These are phyloP conservation scores for Austrolebias charrua DNA, from an alignment of 2,797 vertebrate species.

Conservation along the genomic window DNA sequence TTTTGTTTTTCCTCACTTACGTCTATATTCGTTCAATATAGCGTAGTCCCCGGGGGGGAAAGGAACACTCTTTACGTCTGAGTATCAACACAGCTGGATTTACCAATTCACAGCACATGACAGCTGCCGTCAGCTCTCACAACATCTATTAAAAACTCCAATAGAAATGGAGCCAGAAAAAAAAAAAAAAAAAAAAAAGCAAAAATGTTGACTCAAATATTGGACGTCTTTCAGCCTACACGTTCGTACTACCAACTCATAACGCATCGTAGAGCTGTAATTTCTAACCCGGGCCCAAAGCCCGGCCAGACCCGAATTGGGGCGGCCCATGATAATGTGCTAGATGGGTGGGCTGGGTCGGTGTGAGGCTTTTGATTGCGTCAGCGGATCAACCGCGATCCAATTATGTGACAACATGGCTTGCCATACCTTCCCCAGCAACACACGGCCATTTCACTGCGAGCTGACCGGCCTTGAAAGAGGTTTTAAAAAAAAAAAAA, in stretches of 20 bases:
- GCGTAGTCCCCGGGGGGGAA: not conserved
- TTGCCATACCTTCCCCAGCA: too few species aligned
- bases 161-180: not conserved
- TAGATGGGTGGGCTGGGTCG: too few species aligned
- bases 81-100: slow-evolving; percentile 6
- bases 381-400: too few species aligned
- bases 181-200: slow-evolving; percentile 1
- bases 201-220: slow-evolving; percentile 4
- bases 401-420: too few species aligned
- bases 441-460: too few species aligned
- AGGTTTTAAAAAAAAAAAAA: too few species aligned
- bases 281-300: too few species aligned
- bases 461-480: too few species aligned
- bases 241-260: not conserved
- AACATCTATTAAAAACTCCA: not conserved
- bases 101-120: slow-evolving; percentile 21
- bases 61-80: slow-evolving; percentile 2
- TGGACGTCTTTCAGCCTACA: not conserved
- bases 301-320: too few species aligned
- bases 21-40: not conserved
- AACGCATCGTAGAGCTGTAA: too few species aligned
- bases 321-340: too few species aligned
- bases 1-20: not conserved
- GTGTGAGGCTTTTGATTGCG: too few species aligned
- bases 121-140: slow-evolving; percentile 10